These are phyloP conservation scores for Spilogale gracilis DNA, from an alignment of 2,113 vertebrate species.

Conservation along the genomic window DNA sequence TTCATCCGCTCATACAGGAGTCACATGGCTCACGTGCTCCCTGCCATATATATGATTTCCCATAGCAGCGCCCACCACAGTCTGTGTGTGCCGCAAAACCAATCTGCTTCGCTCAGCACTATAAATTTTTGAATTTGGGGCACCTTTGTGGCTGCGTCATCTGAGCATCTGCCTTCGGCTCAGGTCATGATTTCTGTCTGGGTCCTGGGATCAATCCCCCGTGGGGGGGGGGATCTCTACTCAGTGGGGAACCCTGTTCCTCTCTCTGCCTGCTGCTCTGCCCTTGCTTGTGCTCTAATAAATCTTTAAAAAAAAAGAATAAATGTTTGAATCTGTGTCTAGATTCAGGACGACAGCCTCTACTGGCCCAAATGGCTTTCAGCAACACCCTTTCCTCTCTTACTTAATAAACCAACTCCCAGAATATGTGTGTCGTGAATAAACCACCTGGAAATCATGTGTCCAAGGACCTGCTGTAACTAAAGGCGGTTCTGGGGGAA, in stretches of 20 bases:
- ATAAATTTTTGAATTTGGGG: neutral
- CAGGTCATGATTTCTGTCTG: neutral
- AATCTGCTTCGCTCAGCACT: neutral
- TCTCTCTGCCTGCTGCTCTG: neutral
- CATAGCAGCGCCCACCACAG: too few relatives aligned
- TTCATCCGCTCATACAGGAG: neutral
- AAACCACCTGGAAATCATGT: neutral
- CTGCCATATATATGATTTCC: neutral
- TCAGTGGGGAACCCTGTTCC: neutral
- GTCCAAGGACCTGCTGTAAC: neutral
- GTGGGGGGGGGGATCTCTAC: neutral
- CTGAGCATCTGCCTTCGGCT: neutral
- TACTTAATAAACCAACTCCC: neutral
- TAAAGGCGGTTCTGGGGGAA: neutral
- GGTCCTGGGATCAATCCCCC: neutral
- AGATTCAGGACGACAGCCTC: neutral
- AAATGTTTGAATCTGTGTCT: neutral
- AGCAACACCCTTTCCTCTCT: neutral
- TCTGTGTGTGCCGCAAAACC: neutral
- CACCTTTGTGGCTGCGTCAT: neutral
- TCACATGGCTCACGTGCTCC: neutral
- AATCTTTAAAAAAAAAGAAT: neutral
- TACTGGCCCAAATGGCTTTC: fast-evolving
- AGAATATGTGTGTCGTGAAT: neutral
- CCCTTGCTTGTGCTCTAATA: neutral